Evolutionary conservation across 2,113 vertebrate genomes (phyloP).

Genomic region (Macrotis lagotis): DNA sequence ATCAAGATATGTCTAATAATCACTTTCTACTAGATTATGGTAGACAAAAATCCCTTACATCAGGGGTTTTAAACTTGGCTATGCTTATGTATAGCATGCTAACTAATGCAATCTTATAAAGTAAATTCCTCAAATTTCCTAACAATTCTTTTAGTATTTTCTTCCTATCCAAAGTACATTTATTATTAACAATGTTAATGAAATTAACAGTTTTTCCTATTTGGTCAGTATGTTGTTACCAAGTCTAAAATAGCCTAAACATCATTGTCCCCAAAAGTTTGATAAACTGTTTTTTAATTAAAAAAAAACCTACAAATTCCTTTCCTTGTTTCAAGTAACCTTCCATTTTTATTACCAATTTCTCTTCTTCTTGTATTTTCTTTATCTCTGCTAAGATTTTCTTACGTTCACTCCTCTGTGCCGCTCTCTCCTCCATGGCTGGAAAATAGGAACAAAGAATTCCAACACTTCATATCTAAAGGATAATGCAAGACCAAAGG

Average conservation of each 20-base stretch:
- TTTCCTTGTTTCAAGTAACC: conserved; percentile 60
- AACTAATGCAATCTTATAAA: conserved; percentile 6
- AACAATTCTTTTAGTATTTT: conserved; percentile 38
- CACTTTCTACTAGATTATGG: neutral
- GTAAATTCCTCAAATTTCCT: neutral
- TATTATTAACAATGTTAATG: neutral
- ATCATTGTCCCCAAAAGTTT: neutral
- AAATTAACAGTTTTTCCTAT: neutral
- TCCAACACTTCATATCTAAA: conserved; percentile 50
- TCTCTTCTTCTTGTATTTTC: conserved; percentile 89
- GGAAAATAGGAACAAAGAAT: conserved; percentile 67
- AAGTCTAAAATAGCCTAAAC: conserved; percentile 47
- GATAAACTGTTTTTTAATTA: neutral
- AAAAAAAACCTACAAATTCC: neutral
- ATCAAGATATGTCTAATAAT: neutral
- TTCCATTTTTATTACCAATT: conserved; percentile 83
- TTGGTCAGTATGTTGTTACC: conserved; percentile 35
- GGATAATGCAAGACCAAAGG: conserved; percentile 41
- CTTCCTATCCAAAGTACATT: neutral
- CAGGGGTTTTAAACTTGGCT: neutral
- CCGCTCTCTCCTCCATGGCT: conserved; percentile 95
- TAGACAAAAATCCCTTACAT: neutral
- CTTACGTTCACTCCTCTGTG: conserved; percentile 86
- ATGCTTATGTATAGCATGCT: neutral
- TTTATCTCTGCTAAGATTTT: conserved; percentile 89